Base-by-base conservation (phyloP, 1,140 invertebrate species). In the Drosophila hydei region DNA sequence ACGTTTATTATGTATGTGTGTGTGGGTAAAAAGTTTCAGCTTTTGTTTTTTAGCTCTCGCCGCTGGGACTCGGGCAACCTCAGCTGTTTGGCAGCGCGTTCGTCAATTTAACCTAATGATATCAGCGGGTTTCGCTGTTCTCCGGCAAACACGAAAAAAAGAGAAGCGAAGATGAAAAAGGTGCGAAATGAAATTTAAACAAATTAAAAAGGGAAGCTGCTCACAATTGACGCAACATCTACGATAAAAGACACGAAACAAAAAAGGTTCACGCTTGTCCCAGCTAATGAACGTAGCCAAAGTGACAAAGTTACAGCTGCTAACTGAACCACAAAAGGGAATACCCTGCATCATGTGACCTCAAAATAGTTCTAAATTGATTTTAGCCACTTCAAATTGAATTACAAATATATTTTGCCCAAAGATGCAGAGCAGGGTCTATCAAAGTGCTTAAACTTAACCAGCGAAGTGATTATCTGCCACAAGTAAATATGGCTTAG, bases 161-260 rank as follows among this genome's bases (percentile, higher is more conserved):
- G 18, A 12, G 23, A 33, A 18, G 42, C 42, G 30, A 33, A 23
- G 43, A n/a, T n/a, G 30, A 61, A 75, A 79, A 87, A 88, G 81
- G 83, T 88, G 81, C 81, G 74, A 87, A 87, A 79, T 81, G 81
- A 77, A 87, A 87, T 88, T 87, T 87, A 88, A 85, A 88, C 83
- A 87, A 87, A 87, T 88, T 87, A 87, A 87, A 81, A 77, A 80
- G 54, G 73, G 58, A 63, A 85, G 63, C 75, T 77, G 75, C 79
- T 72, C 75, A 27, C 58, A 59, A 63, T 55, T 47, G 58, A 47
- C 19, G 61, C 43, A 30, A 45, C 51, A 40, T 40, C 50, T 38
- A 56, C 40, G 59, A 40, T 69, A 54, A 69, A 51, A 38, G 25
- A 47, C 25, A 25, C 40, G n/a, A 23, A 59, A 33, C 33, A 18